Conservation (phyloP, 2,888 invertebrate genomes). For the Papilio elwesi region DNA sequence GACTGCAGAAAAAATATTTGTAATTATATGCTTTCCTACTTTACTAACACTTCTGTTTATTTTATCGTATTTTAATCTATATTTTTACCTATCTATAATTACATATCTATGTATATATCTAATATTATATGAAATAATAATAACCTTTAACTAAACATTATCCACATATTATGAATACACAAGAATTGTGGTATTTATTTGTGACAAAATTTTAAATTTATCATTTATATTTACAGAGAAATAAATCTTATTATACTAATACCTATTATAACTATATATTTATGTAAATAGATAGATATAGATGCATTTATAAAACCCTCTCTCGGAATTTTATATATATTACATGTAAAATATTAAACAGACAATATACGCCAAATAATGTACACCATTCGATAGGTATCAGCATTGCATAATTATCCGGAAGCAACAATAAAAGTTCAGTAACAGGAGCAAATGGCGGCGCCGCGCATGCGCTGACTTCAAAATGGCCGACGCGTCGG, state of each 20-base stretch:
- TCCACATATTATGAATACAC: too few species aligned
- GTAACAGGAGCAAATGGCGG: constrained; percentile 4
- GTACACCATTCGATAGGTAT: too few species aligned
- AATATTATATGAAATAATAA: neutral
- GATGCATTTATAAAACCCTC: too few species aligned
- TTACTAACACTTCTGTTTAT: neutral
- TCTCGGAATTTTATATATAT: neutral
- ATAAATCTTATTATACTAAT: too few species aligned
- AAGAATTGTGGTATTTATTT: too few species aligned
- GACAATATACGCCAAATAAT: too few species aligned
- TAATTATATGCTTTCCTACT: neutral
- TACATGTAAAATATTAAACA: neutral
- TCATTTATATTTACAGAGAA: too few species aligned
- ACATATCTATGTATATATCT: neutral
- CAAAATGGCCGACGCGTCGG: constrained; percentile 54
- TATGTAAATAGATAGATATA: too few species aligned
- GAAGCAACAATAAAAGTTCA: constrained; percentile 17
- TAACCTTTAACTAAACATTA: too few species aligned
- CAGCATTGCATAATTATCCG: constrained; percentile 31
- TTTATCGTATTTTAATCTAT: neutral
- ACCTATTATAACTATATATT: too few species aligned
- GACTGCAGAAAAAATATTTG: neutral
- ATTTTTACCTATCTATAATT: neutral
- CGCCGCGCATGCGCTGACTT: constrained; percentile 49
- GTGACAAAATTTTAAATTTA: too few species aligned